Conservation (phyloP, 2,797 vertebrate species). For the Pogoniulus pusillus region DNA sequence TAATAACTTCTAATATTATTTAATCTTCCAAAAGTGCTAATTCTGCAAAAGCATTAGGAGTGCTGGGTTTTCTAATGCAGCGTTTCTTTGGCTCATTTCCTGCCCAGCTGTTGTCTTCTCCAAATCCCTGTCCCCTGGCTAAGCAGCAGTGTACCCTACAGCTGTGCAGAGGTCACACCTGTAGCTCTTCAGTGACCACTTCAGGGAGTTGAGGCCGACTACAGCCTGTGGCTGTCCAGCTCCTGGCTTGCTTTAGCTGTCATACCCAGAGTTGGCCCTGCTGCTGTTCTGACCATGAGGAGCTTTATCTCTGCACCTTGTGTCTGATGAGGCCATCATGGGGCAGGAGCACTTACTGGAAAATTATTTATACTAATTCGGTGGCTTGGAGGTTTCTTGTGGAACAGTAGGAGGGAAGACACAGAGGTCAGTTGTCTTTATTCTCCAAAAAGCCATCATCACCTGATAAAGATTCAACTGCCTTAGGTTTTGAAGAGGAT, state of each 20-base stretch:
- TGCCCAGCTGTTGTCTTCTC: constrained; percentile 52
- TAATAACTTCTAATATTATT: constrained; percentile 51
- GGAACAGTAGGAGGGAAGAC: constrained; percentile 53
- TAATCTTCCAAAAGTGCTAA: constrained; percentile 7
- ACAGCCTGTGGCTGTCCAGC: accelerated
- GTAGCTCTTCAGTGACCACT: not conserved
- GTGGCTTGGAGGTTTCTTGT: constrained; percentile 29
- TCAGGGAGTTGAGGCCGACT: not conserved
- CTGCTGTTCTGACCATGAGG: not conserved
- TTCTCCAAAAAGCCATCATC: constrained; percentile 64
- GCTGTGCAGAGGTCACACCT: constrained; percentile 31
- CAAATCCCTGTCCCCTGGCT: not conserved
- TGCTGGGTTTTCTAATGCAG: not conserved
- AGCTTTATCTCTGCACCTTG: constrained; percentile 19
- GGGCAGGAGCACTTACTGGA: constrained; percentile 51
- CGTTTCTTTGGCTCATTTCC: constrained; percentile 41
- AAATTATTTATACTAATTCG: constrained; percentile 69
- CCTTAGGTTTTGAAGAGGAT: constrained; percentile 55
- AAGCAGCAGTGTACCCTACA: not conserved
- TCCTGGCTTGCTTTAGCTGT: not conserved
- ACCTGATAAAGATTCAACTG: constrained; percentile 71
- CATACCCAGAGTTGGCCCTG: not conserved
- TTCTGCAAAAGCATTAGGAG: constrained; percentile 12
- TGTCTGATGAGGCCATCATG: not conserved
- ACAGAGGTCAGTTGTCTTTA: constrained; percentile 49